phyloP scores from a whole-genome alignment of 2,888 invertebrate genomes.

The Meganola albula region DNA sequence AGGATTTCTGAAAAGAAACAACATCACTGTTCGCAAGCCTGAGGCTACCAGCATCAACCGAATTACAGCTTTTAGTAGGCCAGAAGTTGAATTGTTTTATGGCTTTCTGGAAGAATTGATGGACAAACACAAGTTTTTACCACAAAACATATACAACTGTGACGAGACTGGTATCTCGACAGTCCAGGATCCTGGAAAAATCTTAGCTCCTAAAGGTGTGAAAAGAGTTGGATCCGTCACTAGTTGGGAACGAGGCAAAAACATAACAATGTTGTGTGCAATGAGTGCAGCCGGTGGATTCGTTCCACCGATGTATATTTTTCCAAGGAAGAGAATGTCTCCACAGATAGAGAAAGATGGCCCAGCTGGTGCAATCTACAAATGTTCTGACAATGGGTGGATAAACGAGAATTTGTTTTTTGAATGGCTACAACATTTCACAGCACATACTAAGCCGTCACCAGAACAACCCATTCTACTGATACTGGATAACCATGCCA shows the following conservation, averaged over 20 bases:
- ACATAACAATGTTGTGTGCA: constrained; percentile 17
- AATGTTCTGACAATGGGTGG: constrained; percentile 15
- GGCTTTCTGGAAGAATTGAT: constrained; percentile 15
- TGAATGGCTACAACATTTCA: constrained; percentile 6
- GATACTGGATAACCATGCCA: constrained; percentile 11
- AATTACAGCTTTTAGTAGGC: constrained; percentile 21
- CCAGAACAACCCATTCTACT: constrained; percentile 8
- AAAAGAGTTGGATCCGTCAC: constrained; percentile 22
- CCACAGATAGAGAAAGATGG: constrained; percentile 20
- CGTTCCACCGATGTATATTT: constrained; percentile 25
- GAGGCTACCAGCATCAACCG: constrained; percentile 22
- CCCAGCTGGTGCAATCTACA: constrained; percentile 14
- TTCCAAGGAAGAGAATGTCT: constrained; percentile 23
- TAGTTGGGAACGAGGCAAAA: constrained; percentile 23
- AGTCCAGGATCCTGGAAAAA: constrained; percentile 23
- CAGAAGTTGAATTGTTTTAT: constrained; percentile 22
- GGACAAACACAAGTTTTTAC: constrained; percentile 18
- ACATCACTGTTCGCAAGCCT: constrained; percentile 16
- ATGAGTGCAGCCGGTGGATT: constrained; percentile 20
- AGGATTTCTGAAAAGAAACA: too few species aligned
- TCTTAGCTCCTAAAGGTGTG: constrained; percentile 15
- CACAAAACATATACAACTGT: constrained; percentile 25
- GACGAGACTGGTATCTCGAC: constrained; percentile 25
- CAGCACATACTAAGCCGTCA: constrained; percentile 4
- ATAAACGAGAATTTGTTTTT: constrained; percentile 23